Conservation (phyloP, 37 sponge, comb jelly and placozoan species). For the Halisarca cf. caerulea region DNA sequence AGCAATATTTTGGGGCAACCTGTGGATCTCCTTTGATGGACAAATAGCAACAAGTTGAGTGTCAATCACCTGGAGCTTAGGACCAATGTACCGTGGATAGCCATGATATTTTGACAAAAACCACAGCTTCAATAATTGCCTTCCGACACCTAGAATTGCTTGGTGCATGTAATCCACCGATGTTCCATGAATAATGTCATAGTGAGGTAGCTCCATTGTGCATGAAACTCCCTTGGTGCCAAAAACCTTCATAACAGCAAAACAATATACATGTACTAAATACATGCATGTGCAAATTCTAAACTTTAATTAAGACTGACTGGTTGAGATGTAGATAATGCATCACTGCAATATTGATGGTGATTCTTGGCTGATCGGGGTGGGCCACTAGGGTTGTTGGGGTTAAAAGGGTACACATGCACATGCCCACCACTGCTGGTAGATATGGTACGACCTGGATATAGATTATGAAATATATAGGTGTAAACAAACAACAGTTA, state of each 20-base stretch:
- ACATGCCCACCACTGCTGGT: conserved; percentile 26
- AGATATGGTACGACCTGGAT: conserved; percentile 11
- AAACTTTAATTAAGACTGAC: too few species aligned
- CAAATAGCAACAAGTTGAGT: conserved; percentile 21
- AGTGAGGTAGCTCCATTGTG: conserved; percentile 31
- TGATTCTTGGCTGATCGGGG: background rate
- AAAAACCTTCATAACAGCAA: conserved; percentile 33
- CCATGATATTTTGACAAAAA: conserved; percentile 16
- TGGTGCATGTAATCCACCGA: conserved; percentile 55
- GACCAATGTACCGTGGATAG: conserved; percentile 39
- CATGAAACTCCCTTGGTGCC: conserved; percentile 48
- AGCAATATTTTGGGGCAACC: conserved; percentile 34
- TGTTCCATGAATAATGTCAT: conserved; percentile 36
- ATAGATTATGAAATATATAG: background rate
- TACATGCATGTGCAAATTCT: too few species aligned
- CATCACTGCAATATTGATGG: too few species aligned
- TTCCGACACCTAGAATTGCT: conserved; percentile 32
- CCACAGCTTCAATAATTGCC: conserved; percentile 48
- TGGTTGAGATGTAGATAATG: too few species aligned
- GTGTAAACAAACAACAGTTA: too few species aligned
- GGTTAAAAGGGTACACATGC: conserved; percentile 27
- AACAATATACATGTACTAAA: too few species aligned
- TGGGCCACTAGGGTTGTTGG: conserved; percentile 33
- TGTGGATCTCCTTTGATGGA: conserved; percentile 41
- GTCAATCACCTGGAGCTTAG: background rate